Conservation (phyloP, 2,113 vertebrate species). For the Oncorhynchus gorbuscha region DNA sequence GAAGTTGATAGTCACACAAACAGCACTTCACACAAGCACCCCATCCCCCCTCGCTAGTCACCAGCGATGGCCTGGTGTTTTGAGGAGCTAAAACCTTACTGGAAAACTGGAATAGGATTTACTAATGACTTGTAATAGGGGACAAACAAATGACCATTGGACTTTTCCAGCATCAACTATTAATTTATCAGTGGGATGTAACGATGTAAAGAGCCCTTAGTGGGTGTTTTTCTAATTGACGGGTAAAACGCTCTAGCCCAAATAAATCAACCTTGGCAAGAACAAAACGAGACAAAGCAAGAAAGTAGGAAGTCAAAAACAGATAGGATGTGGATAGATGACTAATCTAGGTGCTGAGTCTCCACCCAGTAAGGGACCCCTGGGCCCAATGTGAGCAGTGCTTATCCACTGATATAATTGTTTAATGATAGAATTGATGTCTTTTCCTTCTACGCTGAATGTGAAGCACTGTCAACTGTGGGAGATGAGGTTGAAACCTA, state of each 20-base stretch:
- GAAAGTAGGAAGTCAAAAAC: conserved; percentile 45
- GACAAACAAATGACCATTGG: neutral
- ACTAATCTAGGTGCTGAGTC: conserved; percentile 57
- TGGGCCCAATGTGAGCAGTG: conserved; percentile 36
- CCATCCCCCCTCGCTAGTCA: conserved; percentile 50
- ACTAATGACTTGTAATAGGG: neutral
- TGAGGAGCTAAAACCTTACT: conserved; percentile 14
- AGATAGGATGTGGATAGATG: conserved; percentile 57
- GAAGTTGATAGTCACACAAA: conserved; percentile 40
- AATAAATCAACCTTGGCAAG: conserved; percentile 50
- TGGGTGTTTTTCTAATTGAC: conserved; percentile 33
- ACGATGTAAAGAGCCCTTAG: conserved; percentile 10
- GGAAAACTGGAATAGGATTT: neutral
- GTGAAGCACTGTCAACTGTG: conserved; percentile 39
- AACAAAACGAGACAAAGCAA: conserved; percentile 70
- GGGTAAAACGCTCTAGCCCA: conserved; percentile 33
- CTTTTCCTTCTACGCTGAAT: too few relatives aligned
- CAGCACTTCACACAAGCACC: conserved; percentile 23
- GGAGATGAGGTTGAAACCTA: conserved; percentile 50
- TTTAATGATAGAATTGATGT: conserved; percentile 4
- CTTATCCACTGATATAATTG: conserved; percentile 52
- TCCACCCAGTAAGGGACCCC: conserved; percentile 38
- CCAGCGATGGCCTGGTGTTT: conserved; percentile 32
- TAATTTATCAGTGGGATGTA: conserved; percentile 5
- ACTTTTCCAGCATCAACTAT: neutral